Conservation (phyloP, 1,140 invertebrate genomes). For the Solenopsis invicta region DNA sequence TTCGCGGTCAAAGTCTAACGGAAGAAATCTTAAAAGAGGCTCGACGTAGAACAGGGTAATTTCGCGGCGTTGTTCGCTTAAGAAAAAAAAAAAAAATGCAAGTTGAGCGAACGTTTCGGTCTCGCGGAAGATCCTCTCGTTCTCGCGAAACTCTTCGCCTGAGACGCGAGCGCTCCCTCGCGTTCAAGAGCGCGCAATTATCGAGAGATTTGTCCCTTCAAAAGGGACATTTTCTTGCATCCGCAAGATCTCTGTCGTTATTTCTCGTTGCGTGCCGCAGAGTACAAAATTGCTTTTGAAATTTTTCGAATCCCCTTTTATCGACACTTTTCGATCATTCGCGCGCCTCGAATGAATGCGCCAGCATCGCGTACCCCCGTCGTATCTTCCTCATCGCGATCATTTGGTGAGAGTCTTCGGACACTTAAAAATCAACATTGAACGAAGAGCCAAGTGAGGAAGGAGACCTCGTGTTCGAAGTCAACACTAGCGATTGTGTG, state of each 20-base stretch:
- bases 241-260: slow-evolving; percentile 28
- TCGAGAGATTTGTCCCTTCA: slow-evolving; percentile 7
- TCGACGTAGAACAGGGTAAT: slow-evolving; percentile 73
- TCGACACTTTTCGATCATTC: slow-evolving; percentile 41
- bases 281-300: slow-evolving; percentile 82
- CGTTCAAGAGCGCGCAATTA: slow-evolving; percentile 33
- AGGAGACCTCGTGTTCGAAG: not conserved
- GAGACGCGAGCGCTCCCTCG: slow-evolving; percentile 16
- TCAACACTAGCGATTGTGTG: slow-evolving; percentile 28
- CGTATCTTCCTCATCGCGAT: slow-evolving; percentile 37
- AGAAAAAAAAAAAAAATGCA: not conserved
- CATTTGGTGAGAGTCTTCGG: slow-evolving; percentile 17
- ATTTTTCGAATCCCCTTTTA: slow-evolving; percentile 75
- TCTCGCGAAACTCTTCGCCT: not conserved
- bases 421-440: not conserved
- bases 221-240: not conserved
- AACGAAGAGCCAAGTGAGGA: not conserved
- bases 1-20: slow-evolving; percentile 5
- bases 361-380: slow-evolving; percentile 25
- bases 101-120: no score
- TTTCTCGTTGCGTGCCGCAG: slow-evolving; percentile 74
- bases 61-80: slow-evolving; percentile 61
- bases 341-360: slow-evolving; percentile 18
- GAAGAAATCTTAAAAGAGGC: slow-evolving; percentile 30
- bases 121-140: no score